A percentile compares a stretch with the other conserved stretches of the same genome.
These are phyloP conservation scores for Drosophila novamexicana DNA, from an alignment of 1,140 invertebrate species.

Conservation along the genomic window DNA sequence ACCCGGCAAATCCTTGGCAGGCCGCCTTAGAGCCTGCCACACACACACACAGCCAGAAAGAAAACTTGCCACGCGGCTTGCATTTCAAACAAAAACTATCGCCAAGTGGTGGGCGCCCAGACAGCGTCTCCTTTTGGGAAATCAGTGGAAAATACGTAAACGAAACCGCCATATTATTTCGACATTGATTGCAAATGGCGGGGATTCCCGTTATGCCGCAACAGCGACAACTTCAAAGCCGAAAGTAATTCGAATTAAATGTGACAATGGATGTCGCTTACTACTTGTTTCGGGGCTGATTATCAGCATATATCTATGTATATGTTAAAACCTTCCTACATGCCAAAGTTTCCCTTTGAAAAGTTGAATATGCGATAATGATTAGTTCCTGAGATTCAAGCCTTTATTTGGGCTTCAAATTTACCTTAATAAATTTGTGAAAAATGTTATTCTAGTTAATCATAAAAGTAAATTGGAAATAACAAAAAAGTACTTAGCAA, in stretches of 20 bases:
- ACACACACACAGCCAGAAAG: conserved; percentile 6
- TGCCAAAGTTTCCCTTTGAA: not conserved
- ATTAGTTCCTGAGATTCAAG: not conserved
- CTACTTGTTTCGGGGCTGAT: not conserved
- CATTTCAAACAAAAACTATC: conserved; percentile 59
- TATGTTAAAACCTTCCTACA: not conserved
- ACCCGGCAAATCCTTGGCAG: conserved; percentile 50
- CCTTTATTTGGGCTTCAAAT: no score
- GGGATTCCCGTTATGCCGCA: conserved; percentile 33
- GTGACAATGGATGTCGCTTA: conserved; percentile 38
- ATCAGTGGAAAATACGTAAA: conserved; percentile 59
- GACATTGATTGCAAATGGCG: conserved; percentile 65
- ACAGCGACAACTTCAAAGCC: conserved; percentile 24
- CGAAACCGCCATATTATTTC: conserved; percentile 66
- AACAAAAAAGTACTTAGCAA: no score
- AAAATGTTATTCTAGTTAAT: no score
- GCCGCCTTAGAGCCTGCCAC: conserved; percentile 22
- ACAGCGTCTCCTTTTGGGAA: conserved; percentile 40
- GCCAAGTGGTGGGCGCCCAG: conserved; percentile 33
- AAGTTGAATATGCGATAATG: not conserved
- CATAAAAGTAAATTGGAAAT: no score
- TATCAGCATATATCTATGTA: not conserved
- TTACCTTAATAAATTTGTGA: no score
- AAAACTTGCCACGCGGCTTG: conserved; percentile 41
- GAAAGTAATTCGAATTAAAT: conserved; percentile 39